Evolutionary conservation across 2,113 vertebrate genomes (phyloP).

Genomic region (Cyphomyrus plagiostoma): DNA sequence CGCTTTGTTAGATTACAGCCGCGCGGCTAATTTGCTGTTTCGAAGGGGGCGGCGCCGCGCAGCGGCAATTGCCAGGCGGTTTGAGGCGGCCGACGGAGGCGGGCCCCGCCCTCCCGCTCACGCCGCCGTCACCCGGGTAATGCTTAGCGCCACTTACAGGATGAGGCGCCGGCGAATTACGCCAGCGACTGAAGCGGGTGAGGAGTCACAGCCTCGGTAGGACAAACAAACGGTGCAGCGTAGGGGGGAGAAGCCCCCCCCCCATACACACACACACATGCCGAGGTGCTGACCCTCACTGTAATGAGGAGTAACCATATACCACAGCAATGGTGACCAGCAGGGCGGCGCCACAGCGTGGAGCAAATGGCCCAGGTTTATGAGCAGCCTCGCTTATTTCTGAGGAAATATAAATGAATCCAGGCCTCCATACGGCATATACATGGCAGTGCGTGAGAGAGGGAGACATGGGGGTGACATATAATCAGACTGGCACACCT

Average conservation of each 20-base stretch:
- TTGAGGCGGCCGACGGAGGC: conserved; percentile 16
- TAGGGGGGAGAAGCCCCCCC: neutral
- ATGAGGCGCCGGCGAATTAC: neutral
- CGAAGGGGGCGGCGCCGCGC: conserved; percentile 27
- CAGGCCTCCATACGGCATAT: neutral
- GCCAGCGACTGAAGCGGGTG: neutral
- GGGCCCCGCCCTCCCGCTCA: neutral
- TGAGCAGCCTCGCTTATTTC: neutral
- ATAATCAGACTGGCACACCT: neutral
- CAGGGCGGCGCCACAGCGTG: neutral
- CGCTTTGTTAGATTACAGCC: conserved; percentile 30
- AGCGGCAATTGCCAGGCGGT: conserved; percentile 19
- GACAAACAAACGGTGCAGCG: neutral
- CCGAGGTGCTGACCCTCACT: neutral
- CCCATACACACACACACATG: too few relatives aligned
- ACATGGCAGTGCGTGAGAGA: neutral
- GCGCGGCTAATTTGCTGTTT: conserved; percentile 34
- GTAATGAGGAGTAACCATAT: neutral
- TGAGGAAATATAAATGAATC: neutral
- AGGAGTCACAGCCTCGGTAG: neutral
- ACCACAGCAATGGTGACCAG: neutral
- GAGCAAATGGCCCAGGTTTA: neutral
- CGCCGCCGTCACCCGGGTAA: neutral
- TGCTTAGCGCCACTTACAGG: conserved; percentile 11
- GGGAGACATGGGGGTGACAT: neutral